Evolutionary conservation across 2,113 vertebrate species (phyloP).

Genomic region (Choloepus hoffmanni): DNA sequence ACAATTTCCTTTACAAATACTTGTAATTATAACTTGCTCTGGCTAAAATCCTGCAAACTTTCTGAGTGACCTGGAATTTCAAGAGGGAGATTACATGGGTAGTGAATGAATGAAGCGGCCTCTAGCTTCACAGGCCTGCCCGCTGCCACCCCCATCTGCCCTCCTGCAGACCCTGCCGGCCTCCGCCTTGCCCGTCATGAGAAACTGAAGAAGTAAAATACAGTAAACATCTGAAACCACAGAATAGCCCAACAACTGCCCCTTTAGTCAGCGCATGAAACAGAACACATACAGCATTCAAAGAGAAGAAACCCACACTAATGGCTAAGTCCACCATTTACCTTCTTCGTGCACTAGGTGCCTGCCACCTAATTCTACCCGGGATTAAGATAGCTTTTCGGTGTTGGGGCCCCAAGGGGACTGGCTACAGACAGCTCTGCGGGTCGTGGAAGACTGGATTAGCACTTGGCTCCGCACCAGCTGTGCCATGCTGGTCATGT

Average conservation of each 20-base stretch:
- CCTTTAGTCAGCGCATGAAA: no score
- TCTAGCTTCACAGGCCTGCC: neutral
- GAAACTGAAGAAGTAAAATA: no score
- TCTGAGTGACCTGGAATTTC: neutral
- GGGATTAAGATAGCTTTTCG: rapidly evolving
- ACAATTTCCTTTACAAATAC: neutral
- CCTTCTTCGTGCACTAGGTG: no score
- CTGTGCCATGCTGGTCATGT: rapidly evolving
- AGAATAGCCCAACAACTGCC: no score
- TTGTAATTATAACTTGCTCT: no score
- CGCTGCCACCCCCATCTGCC: neutral
- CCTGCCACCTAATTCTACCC: no score
- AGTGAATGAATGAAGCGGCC: neutral
- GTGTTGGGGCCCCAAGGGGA: no score
- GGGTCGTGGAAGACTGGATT: neutral
- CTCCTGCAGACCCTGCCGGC: neutral
- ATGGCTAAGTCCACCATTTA: no score
- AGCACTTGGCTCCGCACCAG: neutral
- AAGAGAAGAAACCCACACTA: no score
- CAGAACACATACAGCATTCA: no score
- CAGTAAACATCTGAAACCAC: no score
- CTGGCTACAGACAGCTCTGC: neutral
- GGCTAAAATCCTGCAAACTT: neutral
- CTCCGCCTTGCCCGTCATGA: neutral
- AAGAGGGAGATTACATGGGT: neutral